These are phyloP conservation scores for Sphyrna mokarran DNA, from an alignment of 2,113 vertebrate genomes.

Conservation along the genomic window DNA sequence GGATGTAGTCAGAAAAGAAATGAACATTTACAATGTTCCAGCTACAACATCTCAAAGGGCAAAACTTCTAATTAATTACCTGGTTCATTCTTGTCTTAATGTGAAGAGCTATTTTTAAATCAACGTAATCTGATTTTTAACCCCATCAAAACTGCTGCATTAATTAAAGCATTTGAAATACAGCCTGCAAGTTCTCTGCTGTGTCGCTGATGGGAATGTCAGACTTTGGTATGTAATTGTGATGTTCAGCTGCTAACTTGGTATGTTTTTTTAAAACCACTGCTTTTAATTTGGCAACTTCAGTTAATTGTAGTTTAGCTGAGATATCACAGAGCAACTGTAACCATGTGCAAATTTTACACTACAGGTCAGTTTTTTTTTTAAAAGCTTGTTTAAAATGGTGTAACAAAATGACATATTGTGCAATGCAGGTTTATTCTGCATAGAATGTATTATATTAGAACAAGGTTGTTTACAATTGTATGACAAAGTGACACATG, in stretches of 20 bases:
- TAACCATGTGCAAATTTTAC: background rate
- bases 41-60: background rate
- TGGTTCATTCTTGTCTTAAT: background rate
- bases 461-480: background rate
- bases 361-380: background rate
- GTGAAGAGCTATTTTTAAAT: background rate
- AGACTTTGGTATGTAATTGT: background rate
- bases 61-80: background rate
- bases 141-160: background rate
- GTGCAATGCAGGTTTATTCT: background rate
- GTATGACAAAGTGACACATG: background rate
- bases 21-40: background rate
- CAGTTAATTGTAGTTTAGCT: background rate
- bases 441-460: background rate
- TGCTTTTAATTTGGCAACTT: background rate
- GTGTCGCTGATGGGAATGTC: background rate
- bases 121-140: background rate
- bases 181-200: background rate
- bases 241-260: background rate
- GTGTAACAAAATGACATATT: background rate
- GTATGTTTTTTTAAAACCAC: background rate
- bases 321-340: background rate
- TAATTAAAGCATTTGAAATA: background rate
- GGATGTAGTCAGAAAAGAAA: background rate
- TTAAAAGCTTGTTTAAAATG: too few relatives aligned